Evolutionary conservation across 1,140 invertebrate genomes (phyloP).

Genomic region (Microplitis mediator): DNA sequence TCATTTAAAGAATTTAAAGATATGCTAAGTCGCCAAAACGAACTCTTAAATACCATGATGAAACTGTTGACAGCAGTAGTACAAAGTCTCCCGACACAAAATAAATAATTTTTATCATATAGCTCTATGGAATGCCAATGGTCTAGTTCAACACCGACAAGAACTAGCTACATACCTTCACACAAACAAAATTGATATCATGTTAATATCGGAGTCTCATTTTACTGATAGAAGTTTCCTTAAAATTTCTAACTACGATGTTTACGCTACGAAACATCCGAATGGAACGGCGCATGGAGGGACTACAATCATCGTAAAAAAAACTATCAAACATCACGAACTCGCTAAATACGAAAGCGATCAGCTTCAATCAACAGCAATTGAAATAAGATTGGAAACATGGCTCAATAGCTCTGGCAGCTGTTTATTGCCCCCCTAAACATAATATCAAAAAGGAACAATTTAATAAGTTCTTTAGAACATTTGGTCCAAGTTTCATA

Average conservation of each 20-base stretch:
- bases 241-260: slow-evolving; percentile 28
- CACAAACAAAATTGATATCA: slow-evolving; percentile 38
- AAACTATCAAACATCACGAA: slow-evolving; percentile 28
- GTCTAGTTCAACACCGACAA: slow-evolving; percentile 30
- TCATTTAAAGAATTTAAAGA: slow-evolving; percentile 11
- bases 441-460: no score
- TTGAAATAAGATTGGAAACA: no score
- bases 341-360: slow-evolving; percentile 21
- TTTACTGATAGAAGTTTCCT: background rate
- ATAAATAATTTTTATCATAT: slow-evolving; percentile 17
- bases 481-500: no score
- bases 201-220: slow-evolving; percentile 31
- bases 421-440: no score
- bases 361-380: slow-evolving; percentile 35
- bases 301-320: slow-evolving; percentile 37
- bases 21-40: slow-evolving; percentile 15
- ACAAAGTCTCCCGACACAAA: slow-evolving; percentile 24
- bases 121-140: slow-evolving; percentile 39
- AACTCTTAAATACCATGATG: slow-evolving; percentile 27
- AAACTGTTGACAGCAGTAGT: slow-evolving; percentile 33
- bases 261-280: slow-evolving; percentile 33
- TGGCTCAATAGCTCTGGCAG: no score
- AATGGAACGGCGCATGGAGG: slow-evolving; percentile 33
- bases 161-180: slow-evolving; percentile 35
- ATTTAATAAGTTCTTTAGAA: no score